Base-by-base conservation (phyloP, 1,140 invertebrate genomes). In the Drosophila sproati region DNA sequence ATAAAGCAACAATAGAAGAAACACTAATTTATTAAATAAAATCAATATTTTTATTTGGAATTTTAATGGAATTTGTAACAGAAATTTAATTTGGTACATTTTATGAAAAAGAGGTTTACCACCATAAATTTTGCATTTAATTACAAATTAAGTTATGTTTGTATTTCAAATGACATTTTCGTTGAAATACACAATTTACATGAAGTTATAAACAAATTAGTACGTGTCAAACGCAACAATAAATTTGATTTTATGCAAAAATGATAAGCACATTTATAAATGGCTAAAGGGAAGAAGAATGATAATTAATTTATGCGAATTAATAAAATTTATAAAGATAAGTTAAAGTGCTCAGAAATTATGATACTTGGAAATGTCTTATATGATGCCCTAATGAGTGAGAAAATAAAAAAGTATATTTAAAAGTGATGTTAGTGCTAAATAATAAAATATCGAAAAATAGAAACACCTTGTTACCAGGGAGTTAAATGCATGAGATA, bases 401-500 rank as follows among this genome's bases (percentile, higher is more conserved):
- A 7, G 28, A 28, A 34, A 54, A 54, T 39, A n/a, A 43, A 54
- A 64, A 12, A 6, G 3, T 28, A 35, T 20, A 34, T 4, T n/a
- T 35, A n/a, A 54, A 45, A 45, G 41, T 59, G 45, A 59, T 43
- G 52, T 4, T 12, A 8, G 29, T 3, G 1, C 29, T 34, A 5
- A 29, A 29, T 32, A 39, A 48, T 35, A 0, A 1, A 20, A 51
- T 39, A 10, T 29, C 2, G 12, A 60, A 52, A 35, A 32, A 31
- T 20, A 12, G 12, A 37, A 61, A 29, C 39, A 28, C 47, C 48
- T 12, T 32, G 10, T 52, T 52, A 31, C 35, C 32, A 47, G 20
- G 37, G 52, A 12, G 57, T 47, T 54, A 60, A 51, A 34, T 32
- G 6, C 37, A 60, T 35, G 28, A 10, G 10, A 28, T 32, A 41